Conservation (phyloP, 2,797 vertebrate species). For the Coreius guichenoti region DNA sequence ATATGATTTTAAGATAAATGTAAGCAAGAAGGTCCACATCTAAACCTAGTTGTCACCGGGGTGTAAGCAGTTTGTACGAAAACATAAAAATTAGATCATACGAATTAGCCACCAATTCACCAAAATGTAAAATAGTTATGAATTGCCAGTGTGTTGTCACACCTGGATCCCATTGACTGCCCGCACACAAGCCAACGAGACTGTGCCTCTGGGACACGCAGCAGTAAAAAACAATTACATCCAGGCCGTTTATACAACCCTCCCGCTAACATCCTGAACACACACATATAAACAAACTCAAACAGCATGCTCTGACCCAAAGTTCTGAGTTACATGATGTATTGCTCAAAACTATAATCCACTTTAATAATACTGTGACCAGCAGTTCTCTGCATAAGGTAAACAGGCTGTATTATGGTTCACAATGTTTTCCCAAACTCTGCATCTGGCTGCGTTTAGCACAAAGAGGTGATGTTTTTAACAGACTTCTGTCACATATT, state of each 20-base stretch:
- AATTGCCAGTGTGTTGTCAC: slow-evolving; percentile 13
- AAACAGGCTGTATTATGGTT: slow-evolving; percentile 4
- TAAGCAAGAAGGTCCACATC: no score
- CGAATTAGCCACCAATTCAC: background rate
- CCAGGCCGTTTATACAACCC: slow-evolving; percentile 59
- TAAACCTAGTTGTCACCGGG: background rate
- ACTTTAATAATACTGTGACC: background rate
- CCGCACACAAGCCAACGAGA: slow-evolving; percentile 54
- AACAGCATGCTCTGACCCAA: slow-evolving; percentile 12
- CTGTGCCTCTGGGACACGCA: slow-evolving; percentile 58
- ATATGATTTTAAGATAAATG: background rate
- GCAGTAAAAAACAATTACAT: slow-evolving; percentile 65
- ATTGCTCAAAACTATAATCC: slow-evolving; percentile 13
- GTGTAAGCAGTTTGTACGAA: background rate
- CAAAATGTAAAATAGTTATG: background rate
- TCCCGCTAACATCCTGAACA: slow-evolving; percentile 36
- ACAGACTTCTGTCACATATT: slow-evolving; percentile 25
- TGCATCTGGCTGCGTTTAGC: slow-evolving; percentile 37
- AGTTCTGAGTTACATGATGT: slow-evolving; percentile 15
- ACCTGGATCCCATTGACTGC: slow-evolving; percentile 66
- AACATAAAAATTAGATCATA: background rate
- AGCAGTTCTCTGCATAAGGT: slow-evolving; percentile 8
- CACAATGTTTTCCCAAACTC: background rate
- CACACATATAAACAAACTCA: slow-evolving; percentile 38
- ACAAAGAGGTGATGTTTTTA: slow-evolving; percentile 15